Evolutionary conservation across 2,113 vertebrate species (phyloP), one percentile per base, ranked within the genome.

Genomic region (Tichodroma muraria): DNA sequence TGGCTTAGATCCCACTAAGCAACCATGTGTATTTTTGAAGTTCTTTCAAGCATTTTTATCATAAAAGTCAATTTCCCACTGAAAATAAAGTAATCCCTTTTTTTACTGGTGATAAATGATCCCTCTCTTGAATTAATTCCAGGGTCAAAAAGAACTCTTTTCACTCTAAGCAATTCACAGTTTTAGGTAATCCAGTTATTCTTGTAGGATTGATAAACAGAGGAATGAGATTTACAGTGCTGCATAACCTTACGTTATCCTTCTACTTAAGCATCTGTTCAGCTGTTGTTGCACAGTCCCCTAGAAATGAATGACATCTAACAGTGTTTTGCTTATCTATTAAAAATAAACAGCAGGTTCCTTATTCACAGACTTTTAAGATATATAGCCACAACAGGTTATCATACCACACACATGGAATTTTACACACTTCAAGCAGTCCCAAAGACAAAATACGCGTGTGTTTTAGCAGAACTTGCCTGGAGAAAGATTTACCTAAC

Each of bases 211-310:
- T 59, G 73, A 76, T 56, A 42, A 90, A 61, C 19, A 65, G 40
- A 73, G 13, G 27, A 80, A 73, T 4, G 6, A 71, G 15, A 90
- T n/a, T 45, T 69, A 77, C 25, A 69, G 21, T 27, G 10, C 22
- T 56, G 15, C 19, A 15, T 9, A 54, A 75, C 9, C 2, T 3
- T 24, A 70, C 0, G 0, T 47, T 56, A 59, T 1, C 8, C 9
- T 63, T 60, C 56, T 56, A 78, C 11, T 68, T 59, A 30, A 53
- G 27, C 18, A 70, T 38, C 52, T 59, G 16, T 50, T 63, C 21
- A 72, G 49, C 4, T 85, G 22, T 64, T 64, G 64, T 42, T 80
- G 81, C 53, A 80, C 50, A 50, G 50, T 45, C 4, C 10, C 18
- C 13, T 31, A 70, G 18, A 85, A 94, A 22, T 15, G 13, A 79